Evolutionary conservation across 2,888 invertebrate genomes (phyloP).

Genomic region (Endomychus coccineus): DNA sequence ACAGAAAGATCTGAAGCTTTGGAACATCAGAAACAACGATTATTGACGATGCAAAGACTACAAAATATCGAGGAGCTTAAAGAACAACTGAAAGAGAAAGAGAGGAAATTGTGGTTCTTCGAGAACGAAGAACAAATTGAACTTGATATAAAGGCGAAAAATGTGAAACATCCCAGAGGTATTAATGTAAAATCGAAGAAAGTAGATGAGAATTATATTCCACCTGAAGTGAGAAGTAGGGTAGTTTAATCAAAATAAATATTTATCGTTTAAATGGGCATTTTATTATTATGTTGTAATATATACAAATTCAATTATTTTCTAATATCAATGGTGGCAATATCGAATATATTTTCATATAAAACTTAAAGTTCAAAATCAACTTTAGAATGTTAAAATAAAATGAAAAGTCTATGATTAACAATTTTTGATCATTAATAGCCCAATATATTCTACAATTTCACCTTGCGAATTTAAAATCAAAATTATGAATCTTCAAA

Average conservation of each 20-base stretch:
- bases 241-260: conserved; percentile 6
- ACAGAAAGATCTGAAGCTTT: conserved; percentile 50
- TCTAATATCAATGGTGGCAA: too few relatives aligned
- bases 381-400: too few relatives aligned
- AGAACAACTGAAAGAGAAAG: conserved; percentile 51
- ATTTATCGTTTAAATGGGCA: too few relatives aligned
- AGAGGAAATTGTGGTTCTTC: conserved; percentile 70
- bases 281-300: too few relatives aligned
- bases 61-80: conserved; percentile 54
- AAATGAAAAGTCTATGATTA: too few relatives aligned
- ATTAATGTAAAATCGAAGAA: conserved; percentile 41
- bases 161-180: conserved; percentile 30
- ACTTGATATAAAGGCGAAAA: conserved; percentile 58
- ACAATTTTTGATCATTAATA: too few relatives aligned
- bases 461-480: too few relatives aligned
- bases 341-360: too few relatives aligned
- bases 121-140: conserved; percentile 72
- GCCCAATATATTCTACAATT: too few relatives aligned
- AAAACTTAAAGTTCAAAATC: too few relatives aligned
- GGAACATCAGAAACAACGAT: conserved; percentile 51
- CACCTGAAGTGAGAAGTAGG: conserved; percentile 53
- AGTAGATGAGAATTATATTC: conserved; percentile 59
- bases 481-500: too few relatives aligned
- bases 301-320: too few relatives aligned
- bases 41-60: conserved; percentile 45